Conservation (phyloP, 64 coral and sea anemone genomes). For the Orbicella faveolata region DNA sequence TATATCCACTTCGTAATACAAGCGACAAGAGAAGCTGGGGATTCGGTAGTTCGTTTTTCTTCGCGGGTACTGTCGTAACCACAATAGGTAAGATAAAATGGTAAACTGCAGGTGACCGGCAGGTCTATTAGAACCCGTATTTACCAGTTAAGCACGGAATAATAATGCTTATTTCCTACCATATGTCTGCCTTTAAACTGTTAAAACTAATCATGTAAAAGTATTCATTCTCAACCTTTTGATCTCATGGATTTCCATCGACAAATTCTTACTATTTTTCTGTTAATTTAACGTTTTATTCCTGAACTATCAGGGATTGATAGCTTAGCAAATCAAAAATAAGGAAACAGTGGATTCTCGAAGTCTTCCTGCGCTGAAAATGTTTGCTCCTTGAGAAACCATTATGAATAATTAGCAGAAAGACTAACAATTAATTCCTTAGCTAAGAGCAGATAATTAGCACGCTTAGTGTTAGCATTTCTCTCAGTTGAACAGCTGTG, state of each 20-base stretch:
- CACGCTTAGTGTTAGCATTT: too few relatives aligned
- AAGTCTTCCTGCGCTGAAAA: too few relatives aligned
- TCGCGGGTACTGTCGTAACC: conserved; percentile 81
- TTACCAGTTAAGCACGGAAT: not conserved
- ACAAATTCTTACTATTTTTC: not conserved
- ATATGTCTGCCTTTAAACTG: not conserved
- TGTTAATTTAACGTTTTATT: not conserved
- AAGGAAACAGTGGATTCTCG: too few relatives aligned
- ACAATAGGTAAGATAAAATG: conserved; percentile 73
- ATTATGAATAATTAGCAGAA: not conserved
- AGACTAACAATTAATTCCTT: not conserved
- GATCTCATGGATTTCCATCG: not conserved
- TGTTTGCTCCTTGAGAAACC: too few relatives aligned
- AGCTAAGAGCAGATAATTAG: too few relatives aligned
- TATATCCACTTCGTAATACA: conserved; percentile 63
- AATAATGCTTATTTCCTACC: not conserved
- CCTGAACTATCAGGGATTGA: not conserved
- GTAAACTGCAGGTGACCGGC: not conserved
- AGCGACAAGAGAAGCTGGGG: conserved; percentile 75
- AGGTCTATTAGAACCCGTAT: conserved; percentile 16
- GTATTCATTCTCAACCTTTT: not conserved
- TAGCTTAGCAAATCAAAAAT: not conserved
- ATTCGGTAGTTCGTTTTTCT: conserved; percentile 91
- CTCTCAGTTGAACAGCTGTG: not conserved
- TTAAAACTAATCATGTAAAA: not conserved